Evolutionary conservation across 2,797 vertebrate species (phyloP).

Genomic region (Petrocephalus sullivani): DNA sequence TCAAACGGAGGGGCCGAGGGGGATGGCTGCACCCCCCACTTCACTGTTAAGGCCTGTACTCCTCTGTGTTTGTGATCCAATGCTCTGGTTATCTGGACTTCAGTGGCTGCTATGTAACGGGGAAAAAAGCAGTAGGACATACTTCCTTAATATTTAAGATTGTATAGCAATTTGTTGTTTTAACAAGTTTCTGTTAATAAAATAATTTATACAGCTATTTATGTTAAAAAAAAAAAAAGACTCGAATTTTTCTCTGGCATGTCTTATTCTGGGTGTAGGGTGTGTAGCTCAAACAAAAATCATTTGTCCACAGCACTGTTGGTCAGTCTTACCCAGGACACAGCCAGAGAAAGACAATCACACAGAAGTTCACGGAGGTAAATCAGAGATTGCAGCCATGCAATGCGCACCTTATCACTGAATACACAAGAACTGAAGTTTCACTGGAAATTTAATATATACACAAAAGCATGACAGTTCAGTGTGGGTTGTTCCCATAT

Average conservation of each 20-base stretch:
- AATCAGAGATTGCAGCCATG: not conserved
- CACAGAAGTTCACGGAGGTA: not conserved
- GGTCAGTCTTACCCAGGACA: too few relatives aligned
- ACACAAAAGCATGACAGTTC: not conserved
- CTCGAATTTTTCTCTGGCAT: constrained; percentile 46
- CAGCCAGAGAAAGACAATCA: not conserved
- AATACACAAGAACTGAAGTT: not conserved
- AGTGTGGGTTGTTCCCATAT: not conserved
- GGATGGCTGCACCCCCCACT: constrained; percentile 80
- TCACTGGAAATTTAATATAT: constrained; percentile 16
- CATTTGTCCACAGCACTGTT: not conserved
- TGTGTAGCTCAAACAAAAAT: not conserved
- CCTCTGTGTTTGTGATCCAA: constrained; percentile 88
- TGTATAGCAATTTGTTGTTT: constrained; percentile 99
- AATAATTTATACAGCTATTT: constrained; percentile 99
- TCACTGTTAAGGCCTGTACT: constrained; percentile 83
- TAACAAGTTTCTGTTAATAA: constrained; percentile 99
- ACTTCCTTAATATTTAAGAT: constrained; percentile 99
- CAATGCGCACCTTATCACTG: not conserved
- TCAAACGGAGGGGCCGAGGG: constrained; percentile 72
- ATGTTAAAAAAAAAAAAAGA: constrained; percentile 77
- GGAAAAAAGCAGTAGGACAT: constrained; percentile 88
- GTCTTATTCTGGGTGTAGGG: not conserved
- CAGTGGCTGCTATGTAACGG: constrained; percentile 98
- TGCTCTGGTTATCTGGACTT: constrained; percentile 96